Evolutionary conservation across 2,888 invertebrate species (phyloP), one percentile per base, ranked within the genome.

Genomic region (Mimachlamys varia): DNA sequence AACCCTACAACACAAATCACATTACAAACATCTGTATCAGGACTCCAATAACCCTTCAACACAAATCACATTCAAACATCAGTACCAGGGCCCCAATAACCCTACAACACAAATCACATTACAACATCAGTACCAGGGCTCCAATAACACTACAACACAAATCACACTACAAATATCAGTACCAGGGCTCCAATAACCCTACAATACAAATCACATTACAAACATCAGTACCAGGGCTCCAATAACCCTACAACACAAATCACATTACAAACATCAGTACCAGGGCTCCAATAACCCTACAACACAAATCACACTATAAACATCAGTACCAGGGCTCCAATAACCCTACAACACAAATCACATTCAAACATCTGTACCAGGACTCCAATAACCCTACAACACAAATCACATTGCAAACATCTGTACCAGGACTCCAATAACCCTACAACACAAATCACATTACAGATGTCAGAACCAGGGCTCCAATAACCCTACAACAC

Each of bases 161-260:
- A n/a, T n/a, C n/a, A n/a, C n/a, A n/a, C n/a, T n/a, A n/a, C n/a
- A n/a, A n/a, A n/a, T n/a, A n/a, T n/a, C n/a, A n/a, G n/a, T n/a
- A n/a, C n/a, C 90, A 95, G 93, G 22, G 95, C 89, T 10, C 95
- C 95, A 50, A 94, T 92, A n/a, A 95, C 94, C 91, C 95, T 95
- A 93, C 33, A 95, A 94, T 44, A 88, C 87, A 55, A 90, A n/a
- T n/a, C n/a, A n/a, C n/a, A n/a, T n/a, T n/a, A n/a, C n/a, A n/a
- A n/a, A n/a, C n/a, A n/a, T n/a, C n/a, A n/a, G n/a, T n/a, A n/a
- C n/a, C 90, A 95, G 93, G 22, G 95, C 89, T 10, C 95, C 95
- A 50, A 94, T 92, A n/a, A 95, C 94, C 91, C 95, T 95, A 93
- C 33, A 95, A 94, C 38, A 88, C 87, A 55, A 90, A n/a, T n/a